A percentile compares a stretch with the other conserved stretches of the same genome.
Evolutionary conservation across 2,113 vertebrate genomes (phyloP).

Genomic region (Herpetotheres cachinnans): DNA sequence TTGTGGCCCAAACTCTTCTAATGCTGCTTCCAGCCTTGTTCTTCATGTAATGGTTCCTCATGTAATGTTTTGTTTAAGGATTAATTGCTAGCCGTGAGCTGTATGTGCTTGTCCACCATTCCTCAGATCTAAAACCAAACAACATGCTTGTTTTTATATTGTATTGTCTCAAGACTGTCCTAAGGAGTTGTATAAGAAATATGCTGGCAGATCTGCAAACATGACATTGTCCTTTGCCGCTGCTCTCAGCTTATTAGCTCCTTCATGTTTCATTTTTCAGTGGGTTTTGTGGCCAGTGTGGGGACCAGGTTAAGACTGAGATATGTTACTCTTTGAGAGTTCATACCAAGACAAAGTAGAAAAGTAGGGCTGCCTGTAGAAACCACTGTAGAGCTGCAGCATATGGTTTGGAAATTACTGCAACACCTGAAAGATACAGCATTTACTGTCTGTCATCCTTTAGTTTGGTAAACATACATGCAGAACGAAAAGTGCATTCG

Average conservation of each 20-base stretch:
- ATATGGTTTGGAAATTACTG: neutral
- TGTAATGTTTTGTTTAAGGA: neutral
- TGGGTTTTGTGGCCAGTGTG: neutral
- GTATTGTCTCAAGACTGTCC: neutral
- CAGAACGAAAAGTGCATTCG: neutral
- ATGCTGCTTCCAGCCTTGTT: neutral
- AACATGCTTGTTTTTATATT: rapidly evolving
- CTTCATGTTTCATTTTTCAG: neutral
- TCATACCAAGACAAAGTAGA: neutral
- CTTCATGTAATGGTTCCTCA: neutral
- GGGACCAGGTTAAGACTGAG: neutral
- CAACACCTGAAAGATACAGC: neutral
- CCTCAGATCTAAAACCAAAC: neutral
- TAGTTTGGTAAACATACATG: neutral
- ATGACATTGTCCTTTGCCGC: neutral
- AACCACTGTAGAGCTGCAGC: neutral
- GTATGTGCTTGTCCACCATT: neutral
- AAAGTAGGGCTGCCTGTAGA: neutral
- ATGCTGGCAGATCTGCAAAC: neutral
- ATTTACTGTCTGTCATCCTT: neutral
- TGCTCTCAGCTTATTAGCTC: neutral
- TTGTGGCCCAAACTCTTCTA: neutral
- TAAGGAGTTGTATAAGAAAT: neutral
- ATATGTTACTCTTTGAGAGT: neutral
- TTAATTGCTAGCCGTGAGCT: neutral